Evolutionary conservation across 2,113 vertebrate genomes (phyloP), one percentile per base, ranked within the genome.

Genomic region (Lonchura striata): DNA sequence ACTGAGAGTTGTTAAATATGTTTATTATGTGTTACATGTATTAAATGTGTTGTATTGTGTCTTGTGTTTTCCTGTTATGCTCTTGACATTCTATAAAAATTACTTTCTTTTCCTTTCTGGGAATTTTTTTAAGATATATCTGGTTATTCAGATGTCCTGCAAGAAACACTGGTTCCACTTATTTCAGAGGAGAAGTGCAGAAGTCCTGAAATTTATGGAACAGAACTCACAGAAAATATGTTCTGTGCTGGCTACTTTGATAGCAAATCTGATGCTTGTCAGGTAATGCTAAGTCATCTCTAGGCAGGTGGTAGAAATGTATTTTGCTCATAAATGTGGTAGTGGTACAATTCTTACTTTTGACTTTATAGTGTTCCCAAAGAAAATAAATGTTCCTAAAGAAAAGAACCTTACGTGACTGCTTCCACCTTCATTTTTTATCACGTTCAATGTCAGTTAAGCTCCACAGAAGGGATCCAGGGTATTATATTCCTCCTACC

Each of bases 211-310:
- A 97, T 99, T 50, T 99, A 99, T 5, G 99, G 99, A 18, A 96
- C 89, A 8, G 98, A 99, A 49, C 86, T 99, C 74, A 99, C 97
- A 13, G 78, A 97, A 49, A 98, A 98, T 95, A 99, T 99, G 99
- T 95, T 99, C 41, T 99, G 99, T 22, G 99, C 99, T 0, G 99
- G 99, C 56, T 98, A 98, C 85, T 95, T 98, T 0, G 97, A 98
- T 46, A 97, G 97, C 93, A 98, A 97, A 70, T 96, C 96, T 1
- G 99, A 99, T 6, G 99, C 99, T 44, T 99, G 99, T 90, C 99
- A 99, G 99, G 99, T 99, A 96, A 96, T 20, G 24, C 41, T 87
- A 56, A 63, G 60, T 90, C 56, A 66, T 63, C 21, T 83, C 64
- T 35, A 81, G 69, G 50, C n/a, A 74, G 22, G 56, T 42, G 72